Evolutionary conservation across 2,113 vertebrate genomes (phyloP), one percentile per base, ranked within the genome.

Genomic region (Emydocephalus ijimae): DNA sequence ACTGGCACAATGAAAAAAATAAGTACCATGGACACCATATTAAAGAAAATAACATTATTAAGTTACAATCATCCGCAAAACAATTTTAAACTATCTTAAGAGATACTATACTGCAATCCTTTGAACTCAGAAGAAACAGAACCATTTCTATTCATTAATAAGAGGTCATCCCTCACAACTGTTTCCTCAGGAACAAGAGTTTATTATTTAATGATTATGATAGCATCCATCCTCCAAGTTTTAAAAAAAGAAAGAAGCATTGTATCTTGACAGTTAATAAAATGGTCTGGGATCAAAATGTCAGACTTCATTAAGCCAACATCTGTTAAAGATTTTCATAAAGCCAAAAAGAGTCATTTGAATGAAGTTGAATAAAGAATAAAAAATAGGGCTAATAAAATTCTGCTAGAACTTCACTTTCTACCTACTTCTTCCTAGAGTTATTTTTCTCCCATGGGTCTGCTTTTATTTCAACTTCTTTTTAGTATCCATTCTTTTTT

Each of bases 291-390:
- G 74, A 57, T 91, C 69, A 85, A 93, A 91, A 89, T 91, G 69
- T 86, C 89, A 64, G 55, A 55, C 34, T 88, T 91, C 87, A 93
- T 93, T 91, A 93, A 93, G 90, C 11, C 90, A 89, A 91, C 64
- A 93, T 89, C 90, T 91, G 55, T 85, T 89, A 59, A 89, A 89
- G 12, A n/a, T 61, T 54, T 88, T 86, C 69, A 61, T 85, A 55
- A 93, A 86, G n/a, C 64, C 55, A 54, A 91, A 12, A 81, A 23
- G 91, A n/a, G 14, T 29, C n/a, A 85, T 45, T 43, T 90, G 23
- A 59, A 20, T 69, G 29, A 59, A 93, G 43, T 29, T 61, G 11
- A 91, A 29, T 56, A 18, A 56, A 48, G n/a, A 90, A 64, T 93
- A 48, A 26, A 74, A 24, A 85, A 39, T 11, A 52, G 4, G 54